These are phyloP conservation scores for Eupelmus urozonus DNA, from an alignment of 2,888 invertebrate genomes.

Conservation along the genomic window DNA sequence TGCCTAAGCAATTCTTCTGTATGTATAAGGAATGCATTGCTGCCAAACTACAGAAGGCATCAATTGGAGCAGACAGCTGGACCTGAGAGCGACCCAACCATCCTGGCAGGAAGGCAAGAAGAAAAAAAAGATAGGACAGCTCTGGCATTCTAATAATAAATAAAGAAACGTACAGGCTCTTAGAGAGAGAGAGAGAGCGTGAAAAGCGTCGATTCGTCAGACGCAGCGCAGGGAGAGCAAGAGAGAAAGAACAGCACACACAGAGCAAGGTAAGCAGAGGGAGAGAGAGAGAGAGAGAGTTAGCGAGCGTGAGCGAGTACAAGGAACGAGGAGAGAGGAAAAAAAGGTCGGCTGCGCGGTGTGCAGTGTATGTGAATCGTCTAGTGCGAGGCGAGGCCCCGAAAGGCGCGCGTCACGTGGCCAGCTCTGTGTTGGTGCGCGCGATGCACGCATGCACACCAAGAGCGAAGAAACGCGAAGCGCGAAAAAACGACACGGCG, in stretches of 20 bases:
- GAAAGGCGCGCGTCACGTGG: conserved; percentile 41
- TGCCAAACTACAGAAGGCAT: background rate
- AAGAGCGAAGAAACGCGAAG: background rate
- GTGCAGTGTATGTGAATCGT: too few relatives aligned
- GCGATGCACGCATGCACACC: background rate
- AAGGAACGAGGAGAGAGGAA: conserved; percentile 4
- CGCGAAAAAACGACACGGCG: too few relatives aligned
- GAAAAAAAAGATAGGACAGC: background rate
- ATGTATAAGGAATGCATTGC: background rate
- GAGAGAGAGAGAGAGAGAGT: background rate
- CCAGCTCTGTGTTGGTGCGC: background rate
- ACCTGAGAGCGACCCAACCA: background rate
- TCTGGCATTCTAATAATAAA: conserved; percentile 30
- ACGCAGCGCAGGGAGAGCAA: background rate
- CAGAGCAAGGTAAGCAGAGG: background rate
- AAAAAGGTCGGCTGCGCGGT: conserved; percentile 11
- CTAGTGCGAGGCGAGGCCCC: conserved; percentile 3
- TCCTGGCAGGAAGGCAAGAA: too few relatives aligned
- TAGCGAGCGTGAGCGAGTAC: background rate
- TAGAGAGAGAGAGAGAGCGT: conserved; percentile 15
- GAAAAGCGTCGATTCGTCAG: conserved; percentile 14
- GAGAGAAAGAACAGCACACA: conserved; percentile 5
- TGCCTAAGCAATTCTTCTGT: conserved; percentile 25
- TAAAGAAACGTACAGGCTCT: conserved; percentile 21
- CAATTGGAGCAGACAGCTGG: conserved; percentile 14